Conservation (phyloP, 2,113 vertebrate species). For the Falco punctatus region DNA sequence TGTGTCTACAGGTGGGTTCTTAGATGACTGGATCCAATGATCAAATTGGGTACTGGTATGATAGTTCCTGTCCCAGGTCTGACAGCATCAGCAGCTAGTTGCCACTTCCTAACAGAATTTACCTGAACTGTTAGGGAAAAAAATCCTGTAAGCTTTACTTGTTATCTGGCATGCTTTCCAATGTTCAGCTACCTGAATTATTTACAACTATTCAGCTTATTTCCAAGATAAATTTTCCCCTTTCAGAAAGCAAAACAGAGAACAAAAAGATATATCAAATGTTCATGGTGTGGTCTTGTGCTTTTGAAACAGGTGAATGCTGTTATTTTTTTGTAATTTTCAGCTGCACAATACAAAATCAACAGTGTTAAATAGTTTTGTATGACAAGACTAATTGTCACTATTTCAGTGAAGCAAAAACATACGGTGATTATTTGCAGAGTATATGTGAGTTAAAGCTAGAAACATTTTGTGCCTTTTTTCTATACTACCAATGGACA, state of each 20-base stretch:
- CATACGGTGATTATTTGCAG: neutral
- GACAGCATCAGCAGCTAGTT: neutral
- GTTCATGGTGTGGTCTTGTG: neutral
- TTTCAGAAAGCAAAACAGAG: neutral
- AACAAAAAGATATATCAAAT: slow-evolving; percentile 1
- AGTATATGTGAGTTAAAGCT: neutral
- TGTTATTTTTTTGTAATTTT: slow-evolving; percentile 2
- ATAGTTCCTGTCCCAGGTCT: neutral
- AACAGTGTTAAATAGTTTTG: slow-evolving; percentile 21
- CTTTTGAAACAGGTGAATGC: slow-evolving; percentile 3
- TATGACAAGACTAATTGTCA: neutral
- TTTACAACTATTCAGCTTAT: slow-evolving; percentile 29
- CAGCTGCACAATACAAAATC: slow-evolving; percentile 37
- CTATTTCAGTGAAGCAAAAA: neutral
- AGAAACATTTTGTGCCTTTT: neutral
- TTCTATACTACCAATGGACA: neutral
- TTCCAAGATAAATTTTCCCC: neutral
- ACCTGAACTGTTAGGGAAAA: neutral
- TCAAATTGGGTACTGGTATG: rapidly evolving
- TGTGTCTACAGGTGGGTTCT: neutral
- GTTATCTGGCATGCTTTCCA: neutral
- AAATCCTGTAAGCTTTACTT: neutral
- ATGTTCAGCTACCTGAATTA: slow-evolving; percentile 18
- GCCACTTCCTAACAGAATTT: neutral
- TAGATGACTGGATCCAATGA: neutral